phyloP scores from a whole-genome alignment of 2,113 vertebrate species.

The Actenoides lindsayi region DNA sequence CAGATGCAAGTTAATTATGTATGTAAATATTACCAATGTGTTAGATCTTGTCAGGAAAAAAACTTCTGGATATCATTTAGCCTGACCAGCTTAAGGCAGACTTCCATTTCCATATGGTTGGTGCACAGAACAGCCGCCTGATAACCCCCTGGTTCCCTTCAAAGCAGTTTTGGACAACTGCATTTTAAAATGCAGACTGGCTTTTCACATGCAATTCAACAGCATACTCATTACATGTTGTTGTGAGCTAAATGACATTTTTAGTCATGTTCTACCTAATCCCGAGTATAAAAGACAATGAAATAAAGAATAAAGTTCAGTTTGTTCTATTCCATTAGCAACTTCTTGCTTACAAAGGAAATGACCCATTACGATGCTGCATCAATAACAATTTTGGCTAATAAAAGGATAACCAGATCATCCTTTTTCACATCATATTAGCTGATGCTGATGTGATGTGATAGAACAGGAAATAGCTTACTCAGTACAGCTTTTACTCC shows the following conservation, averaged over 20 bases:
- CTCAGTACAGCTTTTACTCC: background rate
- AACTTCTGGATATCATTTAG: background rate
- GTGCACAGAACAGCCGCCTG: background rate
- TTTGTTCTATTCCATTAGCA: background rate
- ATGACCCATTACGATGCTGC: background rate
- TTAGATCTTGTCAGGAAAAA: background rate
- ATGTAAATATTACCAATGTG: background rate
- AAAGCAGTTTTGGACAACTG: background rate
- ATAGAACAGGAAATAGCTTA: background rate
- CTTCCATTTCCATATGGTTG: background rate
- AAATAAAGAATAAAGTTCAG: background rate
- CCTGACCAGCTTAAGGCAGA: too few relatives aligned
- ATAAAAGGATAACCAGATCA: background rate
- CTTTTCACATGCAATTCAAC: background rate
- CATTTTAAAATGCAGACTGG: background rate
- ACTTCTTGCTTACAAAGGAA: background rate
- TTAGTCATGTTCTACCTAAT: background rate
- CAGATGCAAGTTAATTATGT: background rate
- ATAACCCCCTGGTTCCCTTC: background rate
- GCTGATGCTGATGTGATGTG: background rate
- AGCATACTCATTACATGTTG: background rate
- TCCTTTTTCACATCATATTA: background rate
- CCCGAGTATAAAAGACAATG: background rate
- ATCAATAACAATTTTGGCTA: background rate
- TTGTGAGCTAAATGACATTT: background rate